These are phyloP conservation scores for Rhodophaea formosa DNA, from an alignment of 2,888 invertebrate genomes.

Conservation along the genomic window DNA sequence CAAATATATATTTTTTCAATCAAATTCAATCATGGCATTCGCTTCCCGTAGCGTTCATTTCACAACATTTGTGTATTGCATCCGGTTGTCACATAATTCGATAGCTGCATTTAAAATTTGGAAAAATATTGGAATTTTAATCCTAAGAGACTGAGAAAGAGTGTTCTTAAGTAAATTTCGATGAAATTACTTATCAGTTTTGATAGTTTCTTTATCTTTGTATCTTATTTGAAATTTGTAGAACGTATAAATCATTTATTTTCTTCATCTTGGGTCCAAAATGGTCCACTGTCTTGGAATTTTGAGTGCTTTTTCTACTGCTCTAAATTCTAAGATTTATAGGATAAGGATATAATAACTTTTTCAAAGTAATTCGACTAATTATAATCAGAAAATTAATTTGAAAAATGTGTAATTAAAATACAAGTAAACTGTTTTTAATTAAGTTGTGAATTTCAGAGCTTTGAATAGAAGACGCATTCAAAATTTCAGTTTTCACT, in stretches of 20 bases:
- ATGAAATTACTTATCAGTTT: slow-evolving; percentile 41
- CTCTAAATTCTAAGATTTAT: slow-evolving; percentile 11
- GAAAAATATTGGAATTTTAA: slow-evolving; percentile 63
- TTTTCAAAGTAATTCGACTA: slow-evolving; percentile 1
- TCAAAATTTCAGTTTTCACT: slow-evolving; percentile 16
- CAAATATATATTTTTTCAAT: background rate
- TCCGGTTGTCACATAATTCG: slow-evolving; percentile 21
- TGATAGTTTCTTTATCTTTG: slow-evolving; percentile 33
- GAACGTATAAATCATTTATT: slow-evolving; percentile 22
- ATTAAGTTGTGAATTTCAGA: slow-evolving; percentile 8
- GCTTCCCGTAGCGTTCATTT: background rate
- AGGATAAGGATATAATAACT: slow-evolving; percentile 3
- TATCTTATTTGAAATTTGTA: slow-evolving; percentile 28
- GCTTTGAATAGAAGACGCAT: slow-evolving; percentile 16
- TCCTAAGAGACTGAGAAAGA: slow-evolving; percentile 76
- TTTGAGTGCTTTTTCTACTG: slow-evolving; percentile 19
- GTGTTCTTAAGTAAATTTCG: slow-evolving; percentile 72
- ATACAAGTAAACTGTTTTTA: slow-evolving; percentile 5
- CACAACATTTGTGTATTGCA: background rate
- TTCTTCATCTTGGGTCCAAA: slow-evolving; percentile 44
- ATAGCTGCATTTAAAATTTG: slow-evolving; percentile 35
- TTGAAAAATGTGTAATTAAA: slow-evolving; percentile 5
- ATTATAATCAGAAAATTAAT: background rate
- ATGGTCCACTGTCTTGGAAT: slow-evolving; percentile 33
- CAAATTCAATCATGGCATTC: background rate